Base-by-base conservation (phyloP, 2,888 invertebrate genomes). In the Oligia fasciuncula region DNA sequence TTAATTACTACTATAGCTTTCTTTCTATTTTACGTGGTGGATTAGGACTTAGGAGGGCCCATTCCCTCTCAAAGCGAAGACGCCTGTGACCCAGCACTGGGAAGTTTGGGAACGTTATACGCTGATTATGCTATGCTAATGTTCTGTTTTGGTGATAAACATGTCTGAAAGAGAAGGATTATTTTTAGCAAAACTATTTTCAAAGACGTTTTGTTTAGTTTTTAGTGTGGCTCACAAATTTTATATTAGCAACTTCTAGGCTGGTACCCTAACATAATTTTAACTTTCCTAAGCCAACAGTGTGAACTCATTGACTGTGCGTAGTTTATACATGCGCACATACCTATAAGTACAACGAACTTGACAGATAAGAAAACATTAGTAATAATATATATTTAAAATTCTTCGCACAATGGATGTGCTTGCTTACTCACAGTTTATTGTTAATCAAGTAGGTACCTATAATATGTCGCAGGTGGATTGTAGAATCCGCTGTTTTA, bases 351-450 rank as follows among this genome's bases (percentile, higher is more conserved):
- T 49, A 84, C 51, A 81, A 71, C 63, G 46, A 72, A 77, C 66
- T 71, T 68, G 35, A 66, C 49, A 69, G 79, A 84, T 74, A 85
- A 82, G 23, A 35, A 40, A 17, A 40, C 51, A 69, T 60, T 68
- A 76, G 23, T 72, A 83, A 74, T 72, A 35, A 40, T 70, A 65
- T 73, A 71, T 74, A 74, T 54, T 83, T 74, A 46, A 40, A 77
- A 74, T 74, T 62, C 84, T 40, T 62, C 8, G 54, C 84, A 78
- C 86, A 84, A 68, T 86, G 62, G 35, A 51, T 66, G 75, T 70
- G 84, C 74, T 78, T 79, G 84, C 74, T 78, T 79, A 75, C 66
- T 75, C 68, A 84, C 19, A 74, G 72, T 62, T 71, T 60, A 60
- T 73, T 65, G 67, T 72, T 60, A 73, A 83, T 73, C 54, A 43